A percentile compares a stretch with the other conserved stretches of the same genome.
These are phyloP conservation scores for Passer montanus DNA, from an alignment of 2,113 vertebrate species.

Conservation along the genomic window DNA sequence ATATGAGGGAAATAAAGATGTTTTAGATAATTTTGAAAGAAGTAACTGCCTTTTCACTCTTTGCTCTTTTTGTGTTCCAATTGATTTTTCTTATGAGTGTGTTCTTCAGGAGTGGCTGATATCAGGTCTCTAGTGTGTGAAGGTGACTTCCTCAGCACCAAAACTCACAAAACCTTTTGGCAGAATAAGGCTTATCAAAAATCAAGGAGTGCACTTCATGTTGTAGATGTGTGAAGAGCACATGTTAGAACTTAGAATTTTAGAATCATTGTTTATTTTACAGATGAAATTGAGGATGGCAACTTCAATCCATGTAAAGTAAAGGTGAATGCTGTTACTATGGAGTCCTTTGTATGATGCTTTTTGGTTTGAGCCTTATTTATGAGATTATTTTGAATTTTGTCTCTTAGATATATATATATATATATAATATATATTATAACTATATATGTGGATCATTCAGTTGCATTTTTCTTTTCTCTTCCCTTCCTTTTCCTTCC, in stretches of 20 bases:
- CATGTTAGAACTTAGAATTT: background rate
- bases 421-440: background rate
- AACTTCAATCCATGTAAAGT: background rate
- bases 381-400: background rate
- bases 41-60: background rate
- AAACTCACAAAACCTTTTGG: background rate
- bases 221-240: background rate
- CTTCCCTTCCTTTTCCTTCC: background rate
- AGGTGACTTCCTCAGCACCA: background rate
- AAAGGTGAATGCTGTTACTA: background rate
- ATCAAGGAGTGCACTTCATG: background rate
- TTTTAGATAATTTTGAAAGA: background rate
- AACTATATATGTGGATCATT: background rate
- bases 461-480: conserved; percentile 22
- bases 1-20: background rate
- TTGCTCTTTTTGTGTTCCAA: background rate
- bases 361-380: background rate
- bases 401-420: background rate
- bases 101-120: background rate
- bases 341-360: background rate
- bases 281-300: background rate
- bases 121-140: background rate
- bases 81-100: background rate
- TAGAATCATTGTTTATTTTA: background rate
- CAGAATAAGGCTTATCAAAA: background rate